phyloP scores from a whole-genome alignment of 2,797 vertebrate species.

The Furcifer pardalis region DNA sequence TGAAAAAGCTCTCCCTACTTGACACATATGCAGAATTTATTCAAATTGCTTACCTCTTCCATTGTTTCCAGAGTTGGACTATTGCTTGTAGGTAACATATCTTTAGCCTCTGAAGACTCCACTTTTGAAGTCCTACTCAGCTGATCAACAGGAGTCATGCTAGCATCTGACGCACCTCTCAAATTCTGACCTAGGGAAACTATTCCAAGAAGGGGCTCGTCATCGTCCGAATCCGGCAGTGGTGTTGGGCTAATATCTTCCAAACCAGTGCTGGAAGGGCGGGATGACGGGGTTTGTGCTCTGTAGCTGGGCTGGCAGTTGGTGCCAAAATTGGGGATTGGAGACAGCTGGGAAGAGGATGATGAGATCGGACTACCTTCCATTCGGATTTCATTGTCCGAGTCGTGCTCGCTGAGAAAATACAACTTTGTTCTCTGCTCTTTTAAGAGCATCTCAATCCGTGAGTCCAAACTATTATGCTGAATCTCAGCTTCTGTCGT shows the following conservation, averaged over 20 bases:
- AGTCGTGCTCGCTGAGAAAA: slow-evolving; percentile 92
- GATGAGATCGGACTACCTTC: slow-evolving; percentile 98
- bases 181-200: slow-evolving; percentile 77
- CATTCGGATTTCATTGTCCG: slow-evolving; percentile 92
- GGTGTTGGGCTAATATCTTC: slow-evolving; percentile 98
- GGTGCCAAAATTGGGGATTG: slow-evolving; percentile 83
- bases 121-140: slow-evolving; percentile 74
- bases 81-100: slow-evolving; percentile 79
- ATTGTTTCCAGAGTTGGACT: slow-evolving; percentile 86
- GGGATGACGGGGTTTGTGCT: slow-evolving; percentile 80
- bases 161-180: slow-evolving; percentile 72
- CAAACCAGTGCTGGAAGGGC: slow-evolving; percentile 92
- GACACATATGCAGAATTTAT: background rate
- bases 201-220: slow-evolving; percentile 80
- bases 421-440: slow-evolving; percentile 94
- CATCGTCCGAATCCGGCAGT: slow-evolving; percentile 89
- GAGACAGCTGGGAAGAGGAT: slow-evolving; percentile 96
- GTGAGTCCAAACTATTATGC: slow-evolving; percentile 92
- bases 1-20: background rate
- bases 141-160: slow-evolving; percentile 70
- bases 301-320: slow-evolving; percentile 80
- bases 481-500: slow-evolving; percentile 88
- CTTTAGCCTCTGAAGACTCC: slow-evolving; percentile 78
- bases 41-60: slow-evolving; percentile 84
- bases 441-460: slow-evolving; percentile 98